Evolutionary conservation across 2,888 invertebrate species (phyloP), one percentile per base, ranked within the genome.

Genomic region (Aspidiotus destructor): DNA sequence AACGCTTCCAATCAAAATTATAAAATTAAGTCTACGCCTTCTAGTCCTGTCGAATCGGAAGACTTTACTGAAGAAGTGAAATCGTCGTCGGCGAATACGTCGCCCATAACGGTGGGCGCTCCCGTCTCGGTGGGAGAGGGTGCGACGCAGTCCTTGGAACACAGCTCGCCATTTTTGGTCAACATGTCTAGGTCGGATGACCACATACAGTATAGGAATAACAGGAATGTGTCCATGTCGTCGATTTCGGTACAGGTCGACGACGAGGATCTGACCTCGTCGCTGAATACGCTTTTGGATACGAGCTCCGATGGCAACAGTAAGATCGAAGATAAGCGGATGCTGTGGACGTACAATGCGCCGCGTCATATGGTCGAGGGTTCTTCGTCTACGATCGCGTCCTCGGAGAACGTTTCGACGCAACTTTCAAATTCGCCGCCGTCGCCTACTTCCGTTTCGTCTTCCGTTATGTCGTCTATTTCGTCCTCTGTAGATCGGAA

Each of bases 221-320:
- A 44, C 40, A n/a, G n/a, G 57, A 54, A 28, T n/a, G 17, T 44
- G 15, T 68, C 68, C 13, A 41, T 69, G n/a, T 70, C 70, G 28
- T 86, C 91, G 71, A 91, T 92, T 73, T 89, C 89, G 73, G 91
- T 92, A 75, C 93, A 94, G 75, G 88, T 93, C 77, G 94, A 92
- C 77, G 94, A 92, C 77, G 94, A 94, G 78, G 92, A 92, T 78
- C 87, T 92, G 76, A 92, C 93, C 76, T 92, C 93, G 77, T 94
- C 94, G 72, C 82, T 95, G 71, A 93, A 95, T 79, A 92, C 92
- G 71, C 81, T 94, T 70, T 80, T 93, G 73, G 92, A 92, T 80
- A 91, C 89, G 42, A 65, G 54, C 11, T 57, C 57, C 42, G 65
- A 65, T 91, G 70, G 91, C 91, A 65, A 89, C 91, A 74, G 90